Percentiles rank a stretch among this genome's conserved stretches.
phyloP scores from a whole-genome alignment of 2,888 invertebrate species.

The Eledone cirrhosa region DNA sequence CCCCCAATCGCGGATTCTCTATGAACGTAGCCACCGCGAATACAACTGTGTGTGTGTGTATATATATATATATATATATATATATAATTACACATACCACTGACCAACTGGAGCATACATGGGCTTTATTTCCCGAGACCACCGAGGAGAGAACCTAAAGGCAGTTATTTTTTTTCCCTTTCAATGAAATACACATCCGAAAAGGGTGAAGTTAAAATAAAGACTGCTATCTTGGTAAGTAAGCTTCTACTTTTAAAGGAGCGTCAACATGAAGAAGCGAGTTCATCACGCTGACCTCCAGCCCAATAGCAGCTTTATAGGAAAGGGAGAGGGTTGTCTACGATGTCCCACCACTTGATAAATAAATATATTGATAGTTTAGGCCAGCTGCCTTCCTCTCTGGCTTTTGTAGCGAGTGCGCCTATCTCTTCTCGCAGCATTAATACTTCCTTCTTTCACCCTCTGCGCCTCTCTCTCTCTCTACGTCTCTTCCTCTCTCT shows the following conservation, averaged over 20 bases:
- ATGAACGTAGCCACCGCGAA: no score
- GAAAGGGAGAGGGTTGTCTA: neutral
- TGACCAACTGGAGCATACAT: neutral
- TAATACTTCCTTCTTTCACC: neutral
- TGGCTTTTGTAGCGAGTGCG: neutral
- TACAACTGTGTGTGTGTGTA: no score
- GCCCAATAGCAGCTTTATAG: neutral
- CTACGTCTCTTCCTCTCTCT: neutral
- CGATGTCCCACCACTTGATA: neutral
- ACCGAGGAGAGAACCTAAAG: neutral
- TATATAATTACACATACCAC: neutral
- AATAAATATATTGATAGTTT: constrained; percentile 1
- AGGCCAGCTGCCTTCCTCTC: neutral
- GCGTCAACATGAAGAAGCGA: neutral
- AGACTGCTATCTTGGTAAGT: no score
- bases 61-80: constrained; percentile 5
- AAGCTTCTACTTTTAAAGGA: neutral
- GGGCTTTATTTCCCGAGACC: neutral
- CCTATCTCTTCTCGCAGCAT: neutral
- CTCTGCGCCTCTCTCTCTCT: neutral
- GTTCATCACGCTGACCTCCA: neutral
- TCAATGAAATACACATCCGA: neutral
- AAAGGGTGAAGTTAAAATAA: no score
- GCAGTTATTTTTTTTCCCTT: neutral
- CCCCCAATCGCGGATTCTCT: no score